A percentile compares a stretch with the other conserved stretches of the same genome.
Conservation (phyloP, 2,113 vertebrate species). For the Axis porcinus region DNA sequence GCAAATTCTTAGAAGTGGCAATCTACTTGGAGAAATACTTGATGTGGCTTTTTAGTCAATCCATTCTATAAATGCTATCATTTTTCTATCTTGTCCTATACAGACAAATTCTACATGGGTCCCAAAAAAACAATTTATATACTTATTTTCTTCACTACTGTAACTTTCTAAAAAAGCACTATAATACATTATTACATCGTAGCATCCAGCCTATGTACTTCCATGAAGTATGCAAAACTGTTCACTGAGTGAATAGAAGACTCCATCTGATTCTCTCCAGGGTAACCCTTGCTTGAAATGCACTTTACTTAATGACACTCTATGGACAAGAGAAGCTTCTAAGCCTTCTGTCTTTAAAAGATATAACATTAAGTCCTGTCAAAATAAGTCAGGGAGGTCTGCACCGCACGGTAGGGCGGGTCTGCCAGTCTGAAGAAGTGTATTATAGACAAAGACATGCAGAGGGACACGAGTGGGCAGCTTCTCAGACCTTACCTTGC, state of each 20-base stretch:
- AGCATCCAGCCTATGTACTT: not conserved
- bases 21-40: conserved; percentile 8
- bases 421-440: not conserved
- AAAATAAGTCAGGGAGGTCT: not conserved
- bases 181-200: not conserved
- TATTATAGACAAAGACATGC: conserved; percentile 14
- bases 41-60: conserved; percentile 6
- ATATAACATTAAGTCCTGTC: not conserved
- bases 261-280: not conserved
- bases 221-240: not conserved
- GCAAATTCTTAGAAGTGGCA: not conserved
- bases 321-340: not conserved
- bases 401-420: not conserved
- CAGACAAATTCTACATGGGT: not conserved
- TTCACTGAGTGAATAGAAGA: not conserved
- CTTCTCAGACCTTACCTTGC: conserved; percentile 88
- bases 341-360: not conserved
- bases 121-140: not conserved
- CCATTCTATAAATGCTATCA: not conserved
- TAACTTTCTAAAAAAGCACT: not conserved
- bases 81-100: not conserved
- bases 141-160: not conserved
- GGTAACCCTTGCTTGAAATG: not conserved
- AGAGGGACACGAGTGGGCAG: not conserved
- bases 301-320: not conserved